phyloP scores from a whole-genome alignment of 35 echinoderm and acorn worm species.

The Lytechinus pictus region DNA sequence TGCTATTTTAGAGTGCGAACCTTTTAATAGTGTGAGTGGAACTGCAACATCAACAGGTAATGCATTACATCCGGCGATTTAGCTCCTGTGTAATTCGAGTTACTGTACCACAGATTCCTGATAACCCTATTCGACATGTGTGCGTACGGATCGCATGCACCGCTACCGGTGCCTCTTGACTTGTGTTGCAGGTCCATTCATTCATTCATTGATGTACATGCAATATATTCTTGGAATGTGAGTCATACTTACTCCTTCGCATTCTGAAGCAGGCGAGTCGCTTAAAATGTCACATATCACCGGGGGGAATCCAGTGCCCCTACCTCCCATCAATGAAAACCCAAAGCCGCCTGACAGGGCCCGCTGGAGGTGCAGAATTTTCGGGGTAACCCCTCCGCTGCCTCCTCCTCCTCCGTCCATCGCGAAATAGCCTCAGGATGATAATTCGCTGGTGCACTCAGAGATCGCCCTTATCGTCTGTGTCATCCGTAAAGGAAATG shows the following conservation, averaged over 20 bases:
- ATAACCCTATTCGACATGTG: no score
- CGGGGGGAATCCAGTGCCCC: conserved; percentile 90
- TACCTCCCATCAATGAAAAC: conserved; percentile 97
- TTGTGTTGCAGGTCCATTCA: background rate
- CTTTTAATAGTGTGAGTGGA: no score
- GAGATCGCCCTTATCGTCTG: background rate
- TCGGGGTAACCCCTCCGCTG: conserved; percentile 33
- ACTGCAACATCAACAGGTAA: no score
- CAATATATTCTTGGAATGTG: background rate
- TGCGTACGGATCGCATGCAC: no score
- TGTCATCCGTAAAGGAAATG: background rate
- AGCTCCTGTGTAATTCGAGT: no score
- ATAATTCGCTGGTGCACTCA: conserved; percentile 21
- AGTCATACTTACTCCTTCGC: conserved; percentile 74
- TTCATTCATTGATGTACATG: background rate
- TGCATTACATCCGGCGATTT: no score
- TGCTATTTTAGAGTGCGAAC: no score
- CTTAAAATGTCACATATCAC: conserved; percentile 98
- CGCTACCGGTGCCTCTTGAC: no score
- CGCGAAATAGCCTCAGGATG: background rate
- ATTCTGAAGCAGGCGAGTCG: conserved; percentile 87
- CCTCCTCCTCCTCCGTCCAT: conserved; percentile 48
- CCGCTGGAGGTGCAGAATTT: conserved; percentile 79
- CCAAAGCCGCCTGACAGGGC: conserved; percentile 94
- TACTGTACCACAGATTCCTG: no score